Evolutionary conservation across 2,113 vertebrate genomes (phyloP).

Genomic region (Gymnobelideus leadbeateri): DNA sequence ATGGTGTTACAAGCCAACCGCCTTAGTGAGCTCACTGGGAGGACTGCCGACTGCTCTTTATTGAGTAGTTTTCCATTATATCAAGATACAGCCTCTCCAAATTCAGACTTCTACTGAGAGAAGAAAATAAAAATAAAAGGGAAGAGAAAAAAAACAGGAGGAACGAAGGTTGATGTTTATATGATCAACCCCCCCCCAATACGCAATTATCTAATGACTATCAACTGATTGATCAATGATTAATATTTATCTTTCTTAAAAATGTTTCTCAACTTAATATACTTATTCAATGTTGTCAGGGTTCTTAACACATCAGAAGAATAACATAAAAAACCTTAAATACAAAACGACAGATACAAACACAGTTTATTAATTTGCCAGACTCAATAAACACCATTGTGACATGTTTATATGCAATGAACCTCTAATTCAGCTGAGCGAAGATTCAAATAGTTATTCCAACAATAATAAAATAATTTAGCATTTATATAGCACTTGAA

Average conservation of each 20-base stretch:
- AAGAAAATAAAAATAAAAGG: not conserved
- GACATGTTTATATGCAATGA: not conserved
- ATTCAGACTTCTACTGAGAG: not conserved
- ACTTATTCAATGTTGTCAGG: not conserved
- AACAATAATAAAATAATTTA: not conserved
- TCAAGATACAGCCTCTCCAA: not conserved
- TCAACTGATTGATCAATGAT: not conserved
- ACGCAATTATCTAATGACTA: not conserved
- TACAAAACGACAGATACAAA: constrained; percentile 23
- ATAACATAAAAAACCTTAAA: constrained; percentile 15
- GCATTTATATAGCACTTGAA: not conserved
- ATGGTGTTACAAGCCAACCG: not conserved
- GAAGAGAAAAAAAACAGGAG: constrained; percentile 34
- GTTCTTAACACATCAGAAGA: not conserved
- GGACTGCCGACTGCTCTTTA: not conserved
- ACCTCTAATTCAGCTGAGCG: not conserved
- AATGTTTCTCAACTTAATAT: not conserved
- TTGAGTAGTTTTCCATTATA: not conserved
- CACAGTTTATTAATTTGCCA: not conserved
- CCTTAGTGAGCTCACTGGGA: not conserved
- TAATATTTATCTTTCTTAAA: not conserved
- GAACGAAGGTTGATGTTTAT: constrained; percentile 27
- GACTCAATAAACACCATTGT: constrained; percentile 3
- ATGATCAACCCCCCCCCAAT: not conserved
- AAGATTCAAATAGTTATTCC: not conserved